Base-by-base conservation (phyloP, 2,797 vertebrate species). In the Babyrousa celebensis region DNA sequence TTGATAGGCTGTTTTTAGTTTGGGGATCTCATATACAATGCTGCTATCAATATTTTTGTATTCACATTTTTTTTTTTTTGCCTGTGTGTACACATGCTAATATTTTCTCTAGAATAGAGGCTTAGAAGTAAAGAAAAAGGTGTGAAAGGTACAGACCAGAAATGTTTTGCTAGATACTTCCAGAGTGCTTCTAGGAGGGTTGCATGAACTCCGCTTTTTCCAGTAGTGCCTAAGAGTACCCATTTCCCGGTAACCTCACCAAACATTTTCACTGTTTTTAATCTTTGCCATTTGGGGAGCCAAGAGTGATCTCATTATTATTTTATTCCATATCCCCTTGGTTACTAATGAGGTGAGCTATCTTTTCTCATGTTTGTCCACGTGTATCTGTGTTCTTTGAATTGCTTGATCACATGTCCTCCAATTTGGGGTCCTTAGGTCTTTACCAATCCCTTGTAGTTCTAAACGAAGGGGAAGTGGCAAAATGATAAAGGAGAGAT, bases 291-390 rank as follows among this genome's bases (percentile, higher is more conserved):
- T 90, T 88, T 4, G 21, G 60, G 67, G 18, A 68, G 74, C 85
- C 88, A 86, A n/a, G 11, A 20, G 48, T 89, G 82, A 95, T 71
- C 91, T 96, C 83, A 83, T 67, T 87, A 78, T 77, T 63, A 11
- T 77, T 96, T 86, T 40, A 21, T 92, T 78, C 84, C 56, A 0
- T 32, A 48, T 86, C 77, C 83, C 87, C 32, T 92, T 85, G 58
- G 63, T 83, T 60, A 77, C 85, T 77, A 93, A 91, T 77, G 58
- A 96, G 29, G 29, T 79, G 40, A 96, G 75, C 77, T 85, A n/a
- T 92, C 20, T 62, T 60, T 95, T 85, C 93, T 96, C 75, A 17
- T 43, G 48, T 40, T 92, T 75, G 92, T 91, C 21, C 56, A 29
- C 43, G 78, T 87, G 60, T 89, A 9, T 72, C 70, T 89, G 43